Evolutionary conservation across 2,113 vertebrate genomes (phyloP).

Genomic region (Cebidichthys violaceus): DNA sequence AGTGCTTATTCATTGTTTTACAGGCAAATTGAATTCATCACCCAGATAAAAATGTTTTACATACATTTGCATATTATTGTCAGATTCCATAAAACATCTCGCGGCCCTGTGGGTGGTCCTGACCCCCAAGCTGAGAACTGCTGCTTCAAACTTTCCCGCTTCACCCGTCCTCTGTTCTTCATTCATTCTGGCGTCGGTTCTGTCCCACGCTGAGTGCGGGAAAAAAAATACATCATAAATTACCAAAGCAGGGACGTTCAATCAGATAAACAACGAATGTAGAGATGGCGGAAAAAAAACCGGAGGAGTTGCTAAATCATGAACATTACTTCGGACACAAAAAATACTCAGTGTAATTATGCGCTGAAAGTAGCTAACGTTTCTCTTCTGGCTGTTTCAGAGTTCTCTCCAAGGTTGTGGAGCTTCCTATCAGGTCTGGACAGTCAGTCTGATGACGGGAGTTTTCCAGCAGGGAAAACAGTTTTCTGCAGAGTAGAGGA

Average conservation of each 20-base stretch:
- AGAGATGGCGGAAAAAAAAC: background rate
- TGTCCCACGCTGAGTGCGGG: constrained; percentile 26
- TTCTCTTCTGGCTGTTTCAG: constrained; percentile 59
- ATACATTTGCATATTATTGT: constrained; percentile 62
- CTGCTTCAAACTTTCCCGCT: constrained; percentile 39
- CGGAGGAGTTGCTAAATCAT: constrained; percentile 33
- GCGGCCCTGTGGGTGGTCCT: constrained; percentile 27
- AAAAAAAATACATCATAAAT: constrained; percentile 39
- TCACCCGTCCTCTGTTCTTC: background rate
- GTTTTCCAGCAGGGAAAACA: constrained; percentile 68
- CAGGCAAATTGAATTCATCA: constrained; percentile 53
- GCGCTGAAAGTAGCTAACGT: constrained; percentile 36
- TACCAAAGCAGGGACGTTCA: constrained; percentile 14
- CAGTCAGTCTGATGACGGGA: constrained; percentile 61
- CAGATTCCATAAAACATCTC: constrained; percentile 60
- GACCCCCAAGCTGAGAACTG: constrained; percentile 42
- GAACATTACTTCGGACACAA: constrained; percentile 9
- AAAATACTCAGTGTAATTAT: constrained; percentile 44
- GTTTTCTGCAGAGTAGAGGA: constrained; percentile 79
- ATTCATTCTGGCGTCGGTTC: constrained; percentile 23
- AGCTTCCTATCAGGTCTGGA: constrained; percentile 76
- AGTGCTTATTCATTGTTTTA: constrained; percentile 32
- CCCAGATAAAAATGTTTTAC: constrained; percentile 45
- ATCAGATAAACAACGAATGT: constrained; percentile 17
- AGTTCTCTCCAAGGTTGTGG: constrained; percentile 68